Base-by-base conservation (phyloP, 2,888 invertebrate genomes). In the Microchrysa polita region DNA sequence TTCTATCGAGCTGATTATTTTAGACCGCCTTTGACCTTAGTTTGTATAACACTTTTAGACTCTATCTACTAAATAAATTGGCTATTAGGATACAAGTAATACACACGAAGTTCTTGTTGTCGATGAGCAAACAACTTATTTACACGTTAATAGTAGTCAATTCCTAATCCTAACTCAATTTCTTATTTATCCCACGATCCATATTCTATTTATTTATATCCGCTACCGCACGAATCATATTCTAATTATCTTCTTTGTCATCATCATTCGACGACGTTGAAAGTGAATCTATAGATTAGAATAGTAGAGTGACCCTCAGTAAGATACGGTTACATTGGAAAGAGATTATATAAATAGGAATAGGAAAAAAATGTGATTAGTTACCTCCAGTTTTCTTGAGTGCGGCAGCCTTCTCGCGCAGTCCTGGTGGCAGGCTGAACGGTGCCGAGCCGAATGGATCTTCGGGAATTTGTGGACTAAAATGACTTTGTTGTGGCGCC, bases 391-490 rank as follows among this genome's bases (percentile, higher is more conserved):
- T 83, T 83, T 84, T 84, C 77, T 83, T 83, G 77, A 83, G 77
- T 61, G 72, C 65, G 74, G 84, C 80, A 20, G 85, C 83, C 79
- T 84, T 85, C 78, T 86, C 86, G 74, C 87, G 85, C 77, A 86
- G 80, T 75, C 85, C 86, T 73, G 85, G 84, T 60, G 91, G 91
- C 83, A 91, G 87, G 86, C 89, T 92, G 83, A 94, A 94, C 20
- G 94, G 94, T 74, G 93, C 94, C 79, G 92, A 91, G 79, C 92
- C 91, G 84, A 94, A 94, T 16, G 94, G 94, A 86, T 92, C 92
- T 81, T 91, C 90, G 4, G 88, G 85, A 73, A 87, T 81, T 67
- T 88, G 86, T 72, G 80, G 77, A 27, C 27, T 40, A 40, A 55
- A 44, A 27, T 57, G 57, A 2, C n/a, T 76, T 10, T 63, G 73